Percentiles rank a stretch among this genome's conserved stretches.
Conservation (phyloP, 2,888 invertebrate species). For the Muschampia plurimacula region DNA sequence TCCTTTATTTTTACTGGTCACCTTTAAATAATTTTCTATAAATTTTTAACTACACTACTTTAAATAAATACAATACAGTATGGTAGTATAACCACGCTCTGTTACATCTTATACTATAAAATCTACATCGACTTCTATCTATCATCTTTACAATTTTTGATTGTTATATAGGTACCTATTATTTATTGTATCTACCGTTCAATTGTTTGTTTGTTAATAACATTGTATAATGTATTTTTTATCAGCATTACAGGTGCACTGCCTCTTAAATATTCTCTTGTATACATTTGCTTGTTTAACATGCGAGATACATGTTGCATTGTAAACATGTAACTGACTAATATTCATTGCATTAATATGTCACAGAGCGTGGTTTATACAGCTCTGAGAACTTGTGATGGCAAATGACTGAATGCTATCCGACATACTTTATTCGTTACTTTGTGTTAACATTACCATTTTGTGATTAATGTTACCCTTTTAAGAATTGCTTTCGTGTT, state of each 20-base stretch:
- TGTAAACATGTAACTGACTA: background rate
- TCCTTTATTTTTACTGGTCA: conserved; percentile 51
- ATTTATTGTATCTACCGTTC: background rate
- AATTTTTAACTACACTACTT: conserved; percentile 52
- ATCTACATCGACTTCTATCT: background rate
- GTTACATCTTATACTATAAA: conserved; percentile 18
- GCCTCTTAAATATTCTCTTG: background rate
- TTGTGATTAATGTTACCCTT: conserved; percentile 74
- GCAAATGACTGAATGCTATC: conserved; percentile 55
- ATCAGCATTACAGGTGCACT: background rate
- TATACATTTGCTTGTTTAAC: too few species aligned
- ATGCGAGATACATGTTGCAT: conserved; percentile 13
- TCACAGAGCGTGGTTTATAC: conserved; percentile 24
- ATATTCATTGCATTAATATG: conserved; percentile 25
- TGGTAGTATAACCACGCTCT: conserved; percentile 17
- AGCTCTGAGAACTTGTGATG: conserved; percentile 63
- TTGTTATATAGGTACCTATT: background rate
- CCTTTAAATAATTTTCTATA: conserved; percentile 57
- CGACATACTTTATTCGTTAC: conserved; percentile 16
- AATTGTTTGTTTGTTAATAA: background rate
- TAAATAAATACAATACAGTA: conserved; percentile 14
- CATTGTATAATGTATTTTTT: background rate
- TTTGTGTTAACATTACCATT: conserved; percentile 46
- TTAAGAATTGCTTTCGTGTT: conserved; percentile 73
- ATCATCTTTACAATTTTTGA: too few species aligned